A percentile compares a stretch with the other conserved stretches of the same genome.
Conservation (phyloP, 2,797 vertebrate species). For the Rhinichthys osculus region DNA sequence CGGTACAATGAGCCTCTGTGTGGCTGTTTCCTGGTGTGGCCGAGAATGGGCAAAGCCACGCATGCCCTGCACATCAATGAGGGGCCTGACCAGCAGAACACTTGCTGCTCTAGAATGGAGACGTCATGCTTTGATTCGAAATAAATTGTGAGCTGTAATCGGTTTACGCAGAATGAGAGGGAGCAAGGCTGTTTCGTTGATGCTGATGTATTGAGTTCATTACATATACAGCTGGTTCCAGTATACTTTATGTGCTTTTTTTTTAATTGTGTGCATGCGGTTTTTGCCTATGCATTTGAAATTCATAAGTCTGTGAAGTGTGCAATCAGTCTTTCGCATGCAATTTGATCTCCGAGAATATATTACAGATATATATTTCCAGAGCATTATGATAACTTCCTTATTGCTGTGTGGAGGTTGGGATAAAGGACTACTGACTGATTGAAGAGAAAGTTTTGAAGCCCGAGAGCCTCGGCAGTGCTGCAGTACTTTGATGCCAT, state of each 20-base stretch:
- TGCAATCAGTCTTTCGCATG: background rate
- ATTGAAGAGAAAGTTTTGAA: conserved; percentile 54
- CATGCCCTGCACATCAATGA: conserved; percentile 69
- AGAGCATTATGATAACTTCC: conserved; percentile 13
- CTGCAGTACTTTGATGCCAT: conserved; percentile 52
- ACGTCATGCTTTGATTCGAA: conserved; percentile 57
- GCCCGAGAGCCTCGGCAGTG: conserved; percentile 33
- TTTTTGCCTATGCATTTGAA: conserved; percentile 4
- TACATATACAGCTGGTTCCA: conserved; percentile 26
- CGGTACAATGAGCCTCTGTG: conserved; percentile 82
- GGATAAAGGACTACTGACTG: conserved; percentile 37
- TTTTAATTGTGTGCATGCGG: background rate
- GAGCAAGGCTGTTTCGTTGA: conserved; percentile 39
- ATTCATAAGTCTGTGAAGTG: background rate
- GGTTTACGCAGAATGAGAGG: conserved; percentile 45
- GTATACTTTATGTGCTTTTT: background rate
- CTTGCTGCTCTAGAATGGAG: conserved; percentile 57
- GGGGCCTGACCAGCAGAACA: conserved; percentile 52
- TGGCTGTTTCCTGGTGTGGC: conserved; percentile 64
- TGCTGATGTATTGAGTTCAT: conserved; percentile 46
- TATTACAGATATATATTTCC: conserved; percentile 19
- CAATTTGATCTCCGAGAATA: background rate
- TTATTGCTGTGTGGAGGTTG: background rate
- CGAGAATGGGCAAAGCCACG: conserved; percentile 58
- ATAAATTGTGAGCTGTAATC: conserved; percentile 58